A percentile compares a stretch with the other conserved stretches of the same genome.
These are phyloP conservation scores for Adrianichthys oophorus DNA, from an alignment of 2,797 vertebrate genomes.

Conservation along the genomic window DNA sequence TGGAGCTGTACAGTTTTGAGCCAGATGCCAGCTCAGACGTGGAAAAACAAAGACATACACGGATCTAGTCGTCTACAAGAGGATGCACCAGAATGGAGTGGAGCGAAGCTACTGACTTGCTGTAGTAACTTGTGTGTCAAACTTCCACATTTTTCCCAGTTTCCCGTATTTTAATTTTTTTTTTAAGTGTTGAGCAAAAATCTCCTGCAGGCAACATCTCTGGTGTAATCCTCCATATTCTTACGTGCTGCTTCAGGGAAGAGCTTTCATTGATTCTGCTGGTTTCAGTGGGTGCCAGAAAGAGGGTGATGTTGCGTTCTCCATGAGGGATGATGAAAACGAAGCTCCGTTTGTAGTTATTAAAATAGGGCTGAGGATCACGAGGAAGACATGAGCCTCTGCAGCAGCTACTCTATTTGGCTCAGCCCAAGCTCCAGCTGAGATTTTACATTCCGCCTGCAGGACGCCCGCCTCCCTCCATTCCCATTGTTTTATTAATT, in stretches of 20 bases:
- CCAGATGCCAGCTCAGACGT: no score
- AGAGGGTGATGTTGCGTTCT: conserved; percentile 18
- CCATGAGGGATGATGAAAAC: conserved; percentile 25
- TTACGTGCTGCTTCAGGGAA: conserved; percentile 25
- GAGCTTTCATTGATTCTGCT: conserved; percentile 30
- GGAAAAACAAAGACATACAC: no score
- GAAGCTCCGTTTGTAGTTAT: neutral
- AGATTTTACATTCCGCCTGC: conserved; percentile 21
- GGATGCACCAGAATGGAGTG: no score
- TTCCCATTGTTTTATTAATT: conserved; percentile 49
- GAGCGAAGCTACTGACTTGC: no score
- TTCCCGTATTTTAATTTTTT: no score
- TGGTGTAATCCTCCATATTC: conserved; percentile 21
- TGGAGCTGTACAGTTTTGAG: no score
- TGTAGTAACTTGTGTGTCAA: no score
- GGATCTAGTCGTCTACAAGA: no score
- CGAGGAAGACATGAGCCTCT: conserved; percentile 24
- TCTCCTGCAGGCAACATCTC: neutral
- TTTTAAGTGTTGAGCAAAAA: neutral
- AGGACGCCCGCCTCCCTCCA: conserved; percentile 17
- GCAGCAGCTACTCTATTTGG: conserved; percentile 19
- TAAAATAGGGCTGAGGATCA: conserved; percentile 21
- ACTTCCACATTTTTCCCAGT: no score
- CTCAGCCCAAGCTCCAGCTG: conserved; percentile 28
- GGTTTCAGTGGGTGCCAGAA: conserved; percentile 8